These are phyloP conservation scores for Protobothrops flavoviridis DNA, from an alignment of 2,113 vertebrate genomes.

Conservation along the genomic window DNA sequence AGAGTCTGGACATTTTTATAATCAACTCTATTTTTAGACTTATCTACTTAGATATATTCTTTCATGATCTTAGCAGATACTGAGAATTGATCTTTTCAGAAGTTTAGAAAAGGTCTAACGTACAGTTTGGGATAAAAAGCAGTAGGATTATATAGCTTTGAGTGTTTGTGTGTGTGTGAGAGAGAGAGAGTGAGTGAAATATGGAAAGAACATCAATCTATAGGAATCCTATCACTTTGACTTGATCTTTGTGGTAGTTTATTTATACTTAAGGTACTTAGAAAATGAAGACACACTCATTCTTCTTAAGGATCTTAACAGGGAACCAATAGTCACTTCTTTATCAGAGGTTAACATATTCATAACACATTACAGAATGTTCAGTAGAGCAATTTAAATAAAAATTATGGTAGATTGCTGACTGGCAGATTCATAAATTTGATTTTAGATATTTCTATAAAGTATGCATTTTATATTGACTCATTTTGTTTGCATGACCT, in stretches of 20 bases:
- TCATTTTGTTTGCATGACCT: not conserved
- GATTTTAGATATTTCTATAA: not conserved
- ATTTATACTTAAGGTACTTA: not conserved
- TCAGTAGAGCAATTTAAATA: not conserved
- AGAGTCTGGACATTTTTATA: not conserved
- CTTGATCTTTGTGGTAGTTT: not conserved
- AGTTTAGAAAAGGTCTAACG: not conserved
- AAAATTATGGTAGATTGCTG: not conserved
- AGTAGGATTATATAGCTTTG: not conserved
- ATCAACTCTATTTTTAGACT: not conserved
- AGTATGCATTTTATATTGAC: not conserved
- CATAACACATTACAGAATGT: not conserved
- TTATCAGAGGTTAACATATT: not conserved
- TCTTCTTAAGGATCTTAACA: not conserved
- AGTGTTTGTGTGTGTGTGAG: too few relatives aligned
- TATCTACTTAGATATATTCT: not conserved
- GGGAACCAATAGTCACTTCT: not conserved
- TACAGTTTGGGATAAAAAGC: not conserved
- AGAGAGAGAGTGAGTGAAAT: not conserved
- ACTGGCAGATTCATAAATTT: not conserved
- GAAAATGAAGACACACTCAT: conserved; percentile 5
- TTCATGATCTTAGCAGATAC: not conserved
- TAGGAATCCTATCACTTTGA: not conserved
- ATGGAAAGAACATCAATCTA: not conserved
- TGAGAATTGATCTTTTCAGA: not conserved